These are phyloP conservation scores for Calcarius lapponicus DNA, from an alignment of 2,797 vertebrate genomes.

Conservation along the genomic window DNA sequence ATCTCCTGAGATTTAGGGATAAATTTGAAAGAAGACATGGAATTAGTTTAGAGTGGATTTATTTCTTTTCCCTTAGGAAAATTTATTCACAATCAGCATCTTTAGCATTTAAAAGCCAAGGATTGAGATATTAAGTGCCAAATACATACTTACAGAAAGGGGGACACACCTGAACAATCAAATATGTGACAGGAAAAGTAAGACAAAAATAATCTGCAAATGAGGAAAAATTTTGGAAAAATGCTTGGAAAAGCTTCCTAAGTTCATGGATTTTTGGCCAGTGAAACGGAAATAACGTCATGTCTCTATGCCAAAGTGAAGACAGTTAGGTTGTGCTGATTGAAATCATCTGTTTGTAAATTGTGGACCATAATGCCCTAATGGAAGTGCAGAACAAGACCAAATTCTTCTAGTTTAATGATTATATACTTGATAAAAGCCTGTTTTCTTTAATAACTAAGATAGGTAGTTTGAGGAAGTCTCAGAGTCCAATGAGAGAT, in stretches of 20 bases:
- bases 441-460: not conserved
- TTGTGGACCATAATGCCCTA: not conserved
- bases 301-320: not conserved
- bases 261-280: not conserved
- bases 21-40: not conserved
- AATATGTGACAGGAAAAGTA: not conserved
- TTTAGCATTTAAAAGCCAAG: not conserved
- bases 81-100: not conserved
- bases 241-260: not conserved
- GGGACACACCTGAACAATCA: not conserved
- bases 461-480: not conserved
- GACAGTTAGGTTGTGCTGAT: not conserved
- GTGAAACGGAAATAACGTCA: not conserved
- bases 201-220: not conserved
- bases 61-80: not conserved
- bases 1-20: not conserved
- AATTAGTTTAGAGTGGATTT: not conserved
- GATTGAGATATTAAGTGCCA: not conserved
- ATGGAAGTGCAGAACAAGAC: not conserved
- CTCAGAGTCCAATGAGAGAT: not conserved
- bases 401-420: not conserved
- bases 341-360: not conserved
- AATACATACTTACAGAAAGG: not conserved
- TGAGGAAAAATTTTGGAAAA: not conserved
- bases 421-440: slow-evolving; percentile 11